phyloP scores from a whole-genome alignment of 2,888 invertebrate species.

The Chloroclystis v-ata region DNA sequence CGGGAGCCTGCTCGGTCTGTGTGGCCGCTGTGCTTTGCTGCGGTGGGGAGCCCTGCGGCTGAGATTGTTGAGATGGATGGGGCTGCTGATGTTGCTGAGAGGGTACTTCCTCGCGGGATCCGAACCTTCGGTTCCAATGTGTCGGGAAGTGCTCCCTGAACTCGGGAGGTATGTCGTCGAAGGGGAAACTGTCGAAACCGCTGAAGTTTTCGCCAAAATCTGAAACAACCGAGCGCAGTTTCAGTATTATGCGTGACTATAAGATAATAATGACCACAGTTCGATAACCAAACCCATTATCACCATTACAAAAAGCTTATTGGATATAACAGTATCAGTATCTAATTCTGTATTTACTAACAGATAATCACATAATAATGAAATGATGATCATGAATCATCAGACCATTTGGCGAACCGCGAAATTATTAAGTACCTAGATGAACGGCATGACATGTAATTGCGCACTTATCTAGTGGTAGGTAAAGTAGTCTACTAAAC shows the following conservation, averaged over 20 bases:
- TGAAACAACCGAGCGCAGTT: constrained; percentile 55
- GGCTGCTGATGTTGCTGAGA: constrained; percentile 34
- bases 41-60: constrained; percentile 17
- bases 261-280: too few relatives aligned
- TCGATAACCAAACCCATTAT: too few relatives aligned
- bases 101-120: constrained; percentile 52
- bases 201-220: constrained; percentile 70
- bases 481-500: too few relatives aligned
- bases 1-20: constrained; percentile 55
- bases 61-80: constrained; percentile 16
- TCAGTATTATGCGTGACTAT: constrained; percentile 41
- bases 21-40: constrained; percentile 58
- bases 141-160: constrained; percentile 71
- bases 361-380: too few relatives aligned
- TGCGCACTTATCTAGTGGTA: too few relatives aligned
- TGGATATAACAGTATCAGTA: too few relatives aligned
- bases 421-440: too few relatives aligned
- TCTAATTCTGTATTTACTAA: too few relatives aligned
- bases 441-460: too few relatives aligned
- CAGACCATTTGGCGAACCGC: too few relatives aligned
- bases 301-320: too few relatives aligned
- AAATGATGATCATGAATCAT: too few relatives aligned
- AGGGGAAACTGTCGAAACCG: constrained; percentile 75
- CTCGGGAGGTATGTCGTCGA: constrained; percentile 73
- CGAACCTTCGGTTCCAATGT: constrained; percentile 65